These are phyloP conservation scores for Ischnus inquisitorius DNA, from an alignment of 2,888 invertebrate genomes.

Conservation along the genomic window DNA sequence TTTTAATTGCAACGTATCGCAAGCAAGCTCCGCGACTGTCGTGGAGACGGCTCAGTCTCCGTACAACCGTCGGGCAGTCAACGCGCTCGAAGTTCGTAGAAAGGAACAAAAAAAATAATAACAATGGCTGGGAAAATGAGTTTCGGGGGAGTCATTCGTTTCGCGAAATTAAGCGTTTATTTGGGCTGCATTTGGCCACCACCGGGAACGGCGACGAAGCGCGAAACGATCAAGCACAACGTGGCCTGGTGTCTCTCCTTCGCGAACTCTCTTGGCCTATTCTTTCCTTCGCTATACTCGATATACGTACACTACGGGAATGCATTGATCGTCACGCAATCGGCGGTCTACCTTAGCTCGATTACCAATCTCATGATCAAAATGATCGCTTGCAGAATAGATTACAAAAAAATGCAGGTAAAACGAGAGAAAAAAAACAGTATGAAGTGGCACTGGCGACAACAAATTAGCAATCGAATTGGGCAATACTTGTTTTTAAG, in stretches of 20 bases:
- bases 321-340: slow-evolving; percentile 68
- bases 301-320: slow-evolving; percentile 51
- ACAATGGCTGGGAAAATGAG: neutral
- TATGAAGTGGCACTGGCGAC: no score
- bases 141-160: slow-evolving; percentile 44
- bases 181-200: slow-evolving; percentile 69
- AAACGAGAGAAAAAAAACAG: neutral
- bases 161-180: slow-evolving; percentile 50
- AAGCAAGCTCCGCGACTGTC: no score
- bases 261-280: slow-evolving; percentile 32
- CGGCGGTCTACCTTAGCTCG: slow-evolving; percentile 61
- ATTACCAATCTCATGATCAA: slow-evolving; percentile 67
- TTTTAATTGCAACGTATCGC: no score
- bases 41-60: no score
- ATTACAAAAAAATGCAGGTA: slow-evolving; percentile 68
- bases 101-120: neutral
- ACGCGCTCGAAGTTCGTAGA: no score
- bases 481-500: no score
- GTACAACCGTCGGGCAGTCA: no score
- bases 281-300: slow-evolving; percentile 50
- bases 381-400: slow-evolving; percentile 62
- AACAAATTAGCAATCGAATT: no score
- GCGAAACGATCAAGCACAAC: slow-evolving; percentile 48
- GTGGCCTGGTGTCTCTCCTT: slow-evolving; percentile 45
- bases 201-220: slow-evolving; percentile 36